These are phyloP conservation scores for Eupleurogrammus muticus DNA, from an alignment of 2,797 vertebrate genomes.

Conservation along the genomic window DNA sequence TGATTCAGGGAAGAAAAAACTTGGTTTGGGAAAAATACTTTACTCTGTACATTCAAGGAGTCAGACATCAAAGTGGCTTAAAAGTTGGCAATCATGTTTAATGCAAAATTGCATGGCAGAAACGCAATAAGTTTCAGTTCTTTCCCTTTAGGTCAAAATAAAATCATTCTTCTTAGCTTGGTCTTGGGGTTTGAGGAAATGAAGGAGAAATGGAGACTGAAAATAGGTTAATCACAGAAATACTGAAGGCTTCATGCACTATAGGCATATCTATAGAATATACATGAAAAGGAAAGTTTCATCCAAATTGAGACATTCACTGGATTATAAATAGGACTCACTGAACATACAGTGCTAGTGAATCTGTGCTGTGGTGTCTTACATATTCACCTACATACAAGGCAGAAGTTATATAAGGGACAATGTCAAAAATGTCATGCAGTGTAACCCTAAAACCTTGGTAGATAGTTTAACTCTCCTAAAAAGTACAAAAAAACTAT, in stretches of 20 bases:
- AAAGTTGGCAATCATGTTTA: slow-evolving; percentile 1
- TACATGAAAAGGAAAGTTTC: slow-evolving; percentile 2
- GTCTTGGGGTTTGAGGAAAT: neutral
- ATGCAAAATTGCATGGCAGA: neutral
- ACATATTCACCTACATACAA: too few species aligned
- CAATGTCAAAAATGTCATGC: too few species aligned
- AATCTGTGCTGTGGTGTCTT: too few species aligned
- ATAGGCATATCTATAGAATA: slow-evolving; percentile 4
- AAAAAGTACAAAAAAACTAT: too few species aligned
- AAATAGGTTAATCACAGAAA: slow-evolving; percentile 9
- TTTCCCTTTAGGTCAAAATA: slow-evolving; percentile 4
- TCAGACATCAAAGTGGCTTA: neutral
- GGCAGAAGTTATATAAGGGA: too few species aligned
- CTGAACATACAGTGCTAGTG: too few species aligned
- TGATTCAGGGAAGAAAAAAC: neutral
- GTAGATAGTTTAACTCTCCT: too few species aligned
- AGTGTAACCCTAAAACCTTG: too few species aligned
- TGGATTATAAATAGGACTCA: slow-evolving; percentile 15
- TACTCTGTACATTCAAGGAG: neutral
- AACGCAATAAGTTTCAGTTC: neutral
- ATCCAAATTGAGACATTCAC: slow-evolving; percentile 10
- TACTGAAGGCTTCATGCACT: neutral
- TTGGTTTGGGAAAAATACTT: neutral
- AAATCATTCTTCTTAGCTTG: neutral
- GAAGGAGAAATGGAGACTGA: neutral